Evolutionary conservation across 30 jellyfish, hydroid and myxozoan species (phyloP).

Genomic region (Clytia hemisphaerica): DNA sequence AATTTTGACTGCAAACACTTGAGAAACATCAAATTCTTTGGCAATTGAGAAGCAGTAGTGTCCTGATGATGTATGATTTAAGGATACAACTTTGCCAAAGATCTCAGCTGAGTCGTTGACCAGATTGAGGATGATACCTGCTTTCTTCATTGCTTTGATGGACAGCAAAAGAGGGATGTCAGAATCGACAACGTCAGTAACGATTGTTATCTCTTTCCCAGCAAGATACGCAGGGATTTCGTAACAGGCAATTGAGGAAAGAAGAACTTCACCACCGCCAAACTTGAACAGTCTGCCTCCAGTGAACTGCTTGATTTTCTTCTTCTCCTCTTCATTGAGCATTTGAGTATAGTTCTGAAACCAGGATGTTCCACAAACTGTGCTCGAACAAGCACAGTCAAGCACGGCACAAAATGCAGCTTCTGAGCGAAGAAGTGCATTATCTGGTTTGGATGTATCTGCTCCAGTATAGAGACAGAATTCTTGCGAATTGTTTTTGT

Average conservation of each 20-base stretch:
- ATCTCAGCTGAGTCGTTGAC: conserved; percentile 20
- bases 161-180: conserved; percentile 25
- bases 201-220: not conserved
- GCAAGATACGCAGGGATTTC: conserved; percentile 12
- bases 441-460: not conserved
- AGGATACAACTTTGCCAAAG: conserved; percentile 14
- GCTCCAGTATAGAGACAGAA: not conserved
- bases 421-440: conserved; percentile 15
- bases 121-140: conserved; percentile 10
- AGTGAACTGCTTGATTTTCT: not conserved
- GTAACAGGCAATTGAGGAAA: not conserved
- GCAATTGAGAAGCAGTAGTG: not conserved
- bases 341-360: conserved; percentile 5
- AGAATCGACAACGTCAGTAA: conserved; percentile 4
- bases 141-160: conserved; percentile 19
- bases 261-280: conserved; percentile 26
- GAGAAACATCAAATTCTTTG: too few relatives aligned
- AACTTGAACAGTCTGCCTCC: conserved; percentile 10
- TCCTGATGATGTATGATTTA: not conserved
- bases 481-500: not conserved
- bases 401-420: conserved; percentile 19
- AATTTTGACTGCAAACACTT: too few relatives aligned
- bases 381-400: conserved; percentile 10
- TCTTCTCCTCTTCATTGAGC: conserved; percentile 5
- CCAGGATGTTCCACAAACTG: conserved; percentile 41